These are phyloP conservation scores for Spilogale gracilis DNA, from an alignment of 2,113 vertebrate genomes.

Conservation along the genomic window DNA sequence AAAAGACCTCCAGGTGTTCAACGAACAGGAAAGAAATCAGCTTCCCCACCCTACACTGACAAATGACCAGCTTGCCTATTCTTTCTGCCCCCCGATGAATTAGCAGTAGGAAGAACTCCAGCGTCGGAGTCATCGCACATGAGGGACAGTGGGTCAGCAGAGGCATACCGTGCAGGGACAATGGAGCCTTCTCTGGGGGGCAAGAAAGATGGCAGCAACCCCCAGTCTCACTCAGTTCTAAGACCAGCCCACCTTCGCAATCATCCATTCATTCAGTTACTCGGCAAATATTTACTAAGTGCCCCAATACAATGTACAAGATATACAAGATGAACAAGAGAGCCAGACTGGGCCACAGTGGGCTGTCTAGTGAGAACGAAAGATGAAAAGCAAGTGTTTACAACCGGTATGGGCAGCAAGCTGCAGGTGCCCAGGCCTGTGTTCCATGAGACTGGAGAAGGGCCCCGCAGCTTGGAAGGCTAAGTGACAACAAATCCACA, in stretches of 20 bases:
- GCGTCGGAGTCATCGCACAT: not conserved
- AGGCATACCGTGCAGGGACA: not conserved
- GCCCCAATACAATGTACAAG: not conserved
- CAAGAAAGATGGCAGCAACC: not conserved
- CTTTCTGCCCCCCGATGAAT: not conserved
- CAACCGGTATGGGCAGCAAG: not conserved
- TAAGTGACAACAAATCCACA: not conserved
- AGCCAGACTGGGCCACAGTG: not conserved
- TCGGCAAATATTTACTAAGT: slow-evolving; percentile 1
- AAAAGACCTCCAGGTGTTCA: slow-evolving; percentile 67
- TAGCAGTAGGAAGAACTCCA: not conserved
- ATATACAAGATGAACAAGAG: not conserved
- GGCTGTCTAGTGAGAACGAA: not conserved
- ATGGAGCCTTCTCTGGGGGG: not conserved
- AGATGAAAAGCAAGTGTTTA: not conserved
- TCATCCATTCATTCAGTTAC: not conserved
- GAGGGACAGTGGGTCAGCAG: not conserved
- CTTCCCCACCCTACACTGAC: slow-evolving; percentile 16
- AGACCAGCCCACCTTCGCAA: not conserved
- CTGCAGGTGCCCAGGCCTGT: not conserved
- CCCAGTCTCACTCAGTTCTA: not conserved
- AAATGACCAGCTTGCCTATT: not conserved
- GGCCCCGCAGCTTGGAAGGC: not conserved
- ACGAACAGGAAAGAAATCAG: slow-evolving; percentile 70
- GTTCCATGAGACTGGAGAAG: not conserved